Conservation (phyloP, 2,797 vertebrate genomes). For the Anas georgica region DNA sequence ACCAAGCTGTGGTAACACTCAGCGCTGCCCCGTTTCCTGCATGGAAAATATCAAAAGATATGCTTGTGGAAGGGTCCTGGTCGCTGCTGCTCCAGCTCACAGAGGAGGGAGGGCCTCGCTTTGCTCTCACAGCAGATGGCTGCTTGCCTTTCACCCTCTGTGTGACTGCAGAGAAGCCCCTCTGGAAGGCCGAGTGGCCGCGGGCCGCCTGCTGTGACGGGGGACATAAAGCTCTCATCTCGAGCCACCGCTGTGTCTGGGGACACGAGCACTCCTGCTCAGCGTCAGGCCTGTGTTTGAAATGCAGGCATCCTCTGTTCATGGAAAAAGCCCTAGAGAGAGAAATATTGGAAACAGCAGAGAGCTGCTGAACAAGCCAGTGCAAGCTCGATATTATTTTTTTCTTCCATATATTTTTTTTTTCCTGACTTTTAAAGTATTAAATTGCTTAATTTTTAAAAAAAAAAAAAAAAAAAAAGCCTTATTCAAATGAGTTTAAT, state of each 20-base stretch:
- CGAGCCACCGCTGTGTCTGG: neutral
- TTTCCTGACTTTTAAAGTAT: neutral
- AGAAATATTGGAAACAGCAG: neutral
- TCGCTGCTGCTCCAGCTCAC: neutral
- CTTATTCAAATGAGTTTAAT: neutral
- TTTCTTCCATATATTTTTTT: neutral
- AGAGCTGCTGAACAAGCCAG: neutral
- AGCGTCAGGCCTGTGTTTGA: neutral
- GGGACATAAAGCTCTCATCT: neutral
- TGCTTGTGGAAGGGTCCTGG: neutral
- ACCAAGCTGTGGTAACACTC: neutral
- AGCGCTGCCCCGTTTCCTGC: neutral
- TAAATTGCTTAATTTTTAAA: neutral
- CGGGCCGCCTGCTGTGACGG: accelerated
- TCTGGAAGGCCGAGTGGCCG: accelerated
- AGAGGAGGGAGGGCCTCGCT: neutral
- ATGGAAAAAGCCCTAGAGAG: neutral
- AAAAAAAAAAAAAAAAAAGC: neutral
- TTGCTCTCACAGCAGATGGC: neutral
- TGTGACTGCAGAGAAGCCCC: neutral
- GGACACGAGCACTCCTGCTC: neutral
- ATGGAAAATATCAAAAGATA: neutral
- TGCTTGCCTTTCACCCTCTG: neutral
- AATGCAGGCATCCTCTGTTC: neutral
- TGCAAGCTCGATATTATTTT: constrained; percentile 30